Conservation (phyloP, 2,888 invertebrate genomes). For the Parnassius glacialis region DNA sequence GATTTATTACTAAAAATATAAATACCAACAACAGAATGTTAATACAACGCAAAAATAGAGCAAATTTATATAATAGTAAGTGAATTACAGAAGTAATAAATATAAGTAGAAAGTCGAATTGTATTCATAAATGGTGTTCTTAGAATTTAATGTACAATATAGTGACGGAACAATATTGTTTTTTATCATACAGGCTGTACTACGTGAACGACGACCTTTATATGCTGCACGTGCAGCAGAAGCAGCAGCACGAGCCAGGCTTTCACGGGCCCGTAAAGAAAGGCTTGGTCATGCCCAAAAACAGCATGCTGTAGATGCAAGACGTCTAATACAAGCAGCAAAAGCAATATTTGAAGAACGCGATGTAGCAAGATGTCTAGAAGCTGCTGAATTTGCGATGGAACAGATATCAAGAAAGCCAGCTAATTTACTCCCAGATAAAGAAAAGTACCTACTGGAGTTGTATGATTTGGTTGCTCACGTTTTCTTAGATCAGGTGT, state of each 20-base stretch:
- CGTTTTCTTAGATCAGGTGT: conserved; percentile 68
- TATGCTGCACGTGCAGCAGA: conserved; percentile 64
- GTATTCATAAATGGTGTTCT: no score
- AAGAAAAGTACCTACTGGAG: conserved; percentile 62
- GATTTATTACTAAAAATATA: no score
- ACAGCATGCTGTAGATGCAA: conserved; percentile 59
- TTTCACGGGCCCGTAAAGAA: conserved; percentile 54
- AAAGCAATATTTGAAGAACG: conserved; percentile 47
- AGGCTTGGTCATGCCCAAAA: conserved; percentile 53
- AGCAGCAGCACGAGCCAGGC: conserved; percentile 52
- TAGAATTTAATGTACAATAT: no score
- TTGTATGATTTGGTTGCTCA: conserved; percentile 60
- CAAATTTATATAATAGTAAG: no score
- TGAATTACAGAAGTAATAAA: no score
- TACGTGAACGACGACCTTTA: conserved; percentile 63
- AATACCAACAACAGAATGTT: no score
- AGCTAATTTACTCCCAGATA: conserved; percentile 54
- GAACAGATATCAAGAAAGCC: conserved; percentile 64
- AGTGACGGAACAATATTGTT: no score
- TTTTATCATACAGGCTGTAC: conserved; percentile 47
- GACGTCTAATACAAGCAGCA: conserved; percentile 53
- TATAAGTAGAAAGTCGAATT: no score
- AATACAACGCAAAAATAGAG: no score
- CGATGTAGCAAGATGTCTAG: conserved; percentile 62
- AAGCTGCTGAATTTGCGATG: conserved; percentile 66